phyloP scores from a whole-genome alignment of 2,888 invertebrate species.

The Opisthograptis luteolata region DNA sequence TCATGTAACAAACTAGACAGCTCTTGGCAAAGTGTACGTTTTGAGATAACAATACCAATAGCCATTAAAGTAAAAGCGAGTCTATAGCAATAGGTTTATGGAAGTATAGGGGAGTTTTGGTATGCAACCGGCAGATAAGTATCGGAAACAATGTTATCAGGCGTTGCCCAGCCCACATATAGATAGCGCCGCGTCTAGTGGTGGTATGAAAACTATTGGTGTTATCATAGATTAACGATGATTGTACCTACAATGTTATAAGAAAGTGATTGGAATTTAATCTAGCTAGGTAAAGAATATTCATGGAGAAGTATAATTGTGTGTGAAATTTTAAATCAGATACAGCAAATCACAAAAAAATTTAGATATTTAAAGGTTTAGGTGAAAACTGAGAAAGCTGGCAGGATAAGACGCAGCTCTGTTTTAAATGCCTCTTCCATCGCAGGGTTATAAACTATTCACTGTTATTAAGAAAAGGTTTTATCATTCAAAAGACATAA shows the following conservation, averaged over 20 bases:
- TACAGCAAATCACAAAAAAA: no score
- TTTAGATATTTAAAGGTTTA: no score
- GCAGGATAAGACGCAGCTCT: no score
- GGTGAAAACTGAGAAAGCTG: no score
- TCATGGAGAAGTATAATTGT: no score
- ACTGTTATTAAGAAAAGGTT: slow-evolving; percentile 21
- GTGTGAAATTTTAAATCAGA: no score
- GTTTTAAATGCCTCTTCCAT: no score
- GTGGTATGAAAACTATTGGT: neutral
- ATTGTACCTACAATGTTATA: no score
- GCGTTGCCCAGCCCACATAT: slow-evolving; percentile 42
- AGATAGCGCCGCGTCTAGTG: slow-evolving; percentile 1
- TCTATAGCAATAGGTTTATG: slow-evolving; percentile 40
- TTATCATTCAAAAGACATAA: slow-evolving; percentile 39
- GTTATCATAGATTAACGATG: neutral
- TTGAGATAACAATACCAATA: slow-evolving; percentile 55
- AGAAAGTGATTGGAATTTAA: no score
- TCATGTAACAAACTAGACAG: slow-evolving; percentile 48
- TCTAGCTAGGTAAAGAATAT: no score
- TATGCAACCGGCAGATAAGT: slow-evolving; percentile 12
- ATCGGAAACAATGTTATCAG: slow-evolving; percentile 51
- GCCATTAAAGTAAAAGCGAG: slow-evolving; percentile 47
- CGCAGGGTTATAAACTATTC: slow-evolving; percentile 10
- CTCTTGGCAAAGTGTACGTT: slow-evolving; percentile 35
- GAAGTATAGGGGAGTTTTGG: slow-evolving; percentile 30